These are phyloP conservation scores for Apteryx owenii DNA, from an alignment of 2,113 vertebrate species.

Conservation along the genomic window DNA sequence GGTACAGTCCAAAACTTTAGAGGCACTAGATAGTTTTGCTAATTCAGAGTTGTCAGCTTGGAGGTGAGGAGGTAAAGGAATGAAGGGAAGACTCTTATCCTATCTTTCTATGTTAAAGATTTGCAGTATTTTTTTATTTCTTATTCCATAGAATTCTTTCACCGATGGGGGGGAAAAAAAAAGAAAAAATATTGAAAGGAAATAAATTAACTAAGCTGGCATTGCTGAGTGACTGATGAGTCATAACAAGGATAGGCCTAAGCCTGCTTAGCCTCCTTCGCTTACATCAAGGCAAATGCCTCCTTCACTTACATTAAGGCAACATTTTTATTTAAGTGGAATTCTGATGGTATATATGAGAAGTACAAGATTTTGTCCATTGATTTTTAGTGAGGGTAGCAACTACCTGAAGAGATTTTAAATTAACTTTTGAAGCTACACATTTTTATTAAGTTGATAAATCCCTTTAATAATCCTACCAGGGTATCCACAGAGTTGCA, in stretches of 20 bases:
- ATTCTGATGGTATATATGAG: slow-evolving; percentile 25
- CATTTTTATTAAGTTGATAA: background rate
- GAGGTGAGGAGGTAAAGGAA: background rate
- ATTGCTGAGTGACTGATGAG: background rate
- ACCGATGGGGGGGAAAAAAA: background rate
- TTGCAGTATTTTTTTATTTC: background rate
- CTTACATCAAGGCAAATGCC: slow-evolving; percentile 8
- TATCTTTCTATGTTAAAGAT: background rate
- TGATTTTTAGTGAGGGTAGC: slow-evolving; percentile 47
- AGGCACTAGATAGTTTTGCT: background rate
- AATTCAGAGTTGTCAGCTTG: background rate
- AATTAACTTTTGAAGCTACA: slow-evolving; percentile 30
- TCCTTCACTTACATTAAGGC: background rate
- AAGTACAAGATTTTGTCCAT: slow-evolving; percentile 44
- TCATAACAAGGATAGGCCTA: background rate
- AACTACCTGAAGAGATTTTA: slow-evolving; percentile 29
- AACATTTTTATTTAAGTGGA: slow-evolving; percentile 27
- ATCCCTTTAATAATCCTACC: background rate
- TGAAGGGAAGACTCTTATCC: background rate
- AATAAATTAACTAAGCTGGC: slow-evolving; percentile 6
- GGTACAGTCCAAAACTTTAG: background rate
- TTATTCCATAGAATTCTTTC: background rate
- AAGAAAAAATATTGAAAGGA: background rate
- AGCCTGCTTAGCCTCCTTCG: background rate
- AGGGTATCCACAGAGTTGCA: background rate